Evolutionary conservation across 1,140 invertebrate genomes (phyloP).

Genomic region (Danaus plexippus): DNA sequence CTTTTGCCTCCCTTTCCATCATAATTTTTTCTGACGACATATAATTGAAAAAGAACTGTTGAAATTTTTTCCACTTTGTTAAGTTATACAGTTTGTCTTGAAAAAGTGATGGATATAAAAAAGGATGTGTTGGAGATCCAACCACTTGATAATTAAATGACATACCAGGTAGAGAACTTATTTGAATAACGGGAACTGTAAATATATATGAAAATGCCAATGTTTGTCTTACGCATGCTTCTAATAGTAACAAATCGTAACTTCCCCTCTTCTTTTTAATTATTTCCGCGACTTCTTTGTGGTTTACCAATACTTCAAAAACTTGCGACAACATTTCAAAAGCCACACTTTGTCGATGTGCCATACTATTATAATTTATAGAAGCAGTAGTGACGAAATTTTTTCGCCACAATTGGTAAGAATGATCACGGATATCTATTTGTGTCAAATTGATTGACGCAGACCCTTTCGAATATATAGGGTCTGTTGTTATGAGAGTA

Average conservation of each 20-base stretch:
- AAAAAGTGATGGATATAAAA: slow-evolving; percentile 16
- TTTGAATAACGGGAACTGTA: slow-evolving; percentile 29
- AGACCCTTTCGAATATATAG: slow-evolving; percentile 18
- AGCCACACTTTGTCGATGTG: not conserved
- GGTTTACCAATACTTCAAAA: slow-evolving; percentile 21
- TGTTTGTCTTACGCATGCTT: slow-evolving; percentile 16
- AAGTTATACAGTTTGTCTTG: slow-evolving; percentile 22
- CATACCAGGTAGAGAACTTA: slow-evolving; percentile 28
- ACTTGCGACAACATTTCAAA: not conserved
- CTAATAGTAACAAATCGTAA: slow-evolving; percentile 33
- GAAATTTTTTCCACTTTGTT: slow-evolving; percentile 34
- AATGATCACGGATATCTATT: slow-evolving; percentile 42
- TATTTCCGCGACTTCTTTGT: slow-evolving; percentile 22
- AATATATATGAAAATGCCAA: slow-evolving; percentile 28
- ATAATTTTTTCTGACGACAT: slow-evolving; percentile 1
- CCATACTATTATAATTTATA: too few species aligned
- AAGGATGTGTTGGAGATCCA: slow-evolving; percentile 20
- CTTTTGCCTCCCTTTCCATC: slow-evolving; percentile 4
- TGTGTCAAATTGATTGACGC: slow-evolving; percentile 51
- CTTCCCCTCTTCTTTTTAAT: slow-evolving; percentile 22
- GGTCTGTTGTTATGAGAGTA: slow-evolving; percentile 44
- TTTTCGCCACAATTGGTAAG: slow-evolving; percentile 41
- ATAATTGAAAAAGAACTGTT: slow-evolving; percentile 24
- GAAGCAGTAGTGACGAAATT: too few species aligned
- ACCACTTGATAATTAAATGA: slow-evolving; percentile 11